Evolutionary conservation across 2,113 vertebrate species (phyloP).

Genomic region (Procavia capensis): DNA sequence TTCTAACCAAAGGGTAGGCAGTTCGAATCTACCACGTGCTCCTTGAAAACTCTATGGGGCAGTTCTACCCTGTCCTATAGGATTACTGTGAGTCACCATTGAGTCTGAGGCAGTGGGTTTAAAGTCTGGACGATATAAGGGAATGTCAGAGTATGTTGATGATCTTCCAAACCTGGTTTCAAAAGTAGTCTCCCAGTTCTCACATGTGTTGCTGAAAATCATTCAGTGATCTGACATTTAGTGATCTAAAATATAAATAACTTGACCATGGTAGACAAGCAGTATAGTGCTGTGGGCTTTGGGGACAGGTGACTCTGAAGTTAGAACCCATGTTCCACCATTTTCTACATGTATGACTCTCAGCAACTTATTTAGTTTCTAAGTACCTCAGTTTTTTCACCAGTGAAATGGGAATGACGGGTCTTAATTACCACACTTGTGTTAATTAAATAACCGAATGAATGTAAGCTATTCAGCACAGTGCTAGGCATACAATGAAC

Average conservation of each 20-base stretch:
- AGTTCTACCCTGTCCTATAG: no score
- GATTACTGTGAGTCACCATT: no score
- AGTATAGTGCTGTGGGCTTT: background rate
- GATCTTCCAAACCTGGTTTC: background rate
- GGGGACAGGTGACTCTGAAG: background rate
- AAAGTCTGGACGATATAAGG: background rate
- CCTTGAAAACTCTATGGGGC: no score
- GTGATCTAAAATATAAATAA: background rate
- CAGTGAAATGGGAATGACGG: background rate
- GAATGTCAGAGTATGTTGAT: background rate
- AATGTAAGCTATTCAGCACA: background rate
- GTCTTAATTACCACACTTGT: background rate
- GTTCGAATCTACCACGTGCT: no score
- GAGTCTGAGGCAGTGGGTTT: no score
- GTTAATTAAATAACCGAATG: background rate
- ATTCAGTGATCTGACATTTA: background rate
- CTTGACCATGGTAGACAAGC: background rate
- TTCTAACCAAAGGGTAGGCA: no score
- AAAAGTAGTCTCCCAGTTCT: background rate
- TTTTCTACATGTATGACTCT: background rate
- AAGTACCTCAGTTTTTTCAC: slow-evolving; percentile 18
- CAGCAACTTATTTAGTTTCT: background rate
- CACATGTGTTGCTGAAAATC: background rate
- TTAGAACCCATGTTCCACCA: background rate
- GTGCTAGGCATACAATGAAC: background rate